Percentiles rank a stretch among this genome's conserved stretches.
These are phyloP conservation scores for Picathartes gymnocephalus DNA, from an alignment of 2,113 vertebrate genomes.

Conservation along the genomic window DNA sequence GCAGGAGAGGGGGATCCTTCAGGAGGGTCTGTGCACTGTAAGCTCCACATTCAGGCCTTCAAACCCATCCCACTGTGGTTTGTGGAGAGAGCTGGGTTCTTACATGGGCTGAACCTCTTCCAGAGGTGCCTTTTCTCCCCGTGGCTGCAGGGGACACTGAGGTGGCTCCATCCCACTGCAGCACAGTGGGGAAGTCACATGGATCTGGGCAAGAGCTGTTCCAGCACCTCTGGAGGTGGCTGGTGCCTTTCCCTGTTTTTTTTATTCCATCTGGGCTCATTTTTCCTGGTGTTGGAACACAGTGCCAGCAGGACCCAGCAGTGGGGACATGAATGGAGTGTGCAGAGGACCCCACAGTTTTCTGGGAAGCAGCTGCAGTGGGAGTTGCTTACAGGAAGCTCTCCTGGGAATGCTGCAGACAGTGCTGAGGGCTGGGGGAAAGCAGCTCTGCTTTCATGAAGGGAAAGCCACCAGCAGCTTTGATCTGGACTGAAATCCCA, in stretches of 20 bases:
- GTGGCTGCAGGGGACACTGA: background rate
- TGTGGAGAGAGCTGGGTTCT: background rate
- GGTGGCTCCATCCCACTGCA: background rate
- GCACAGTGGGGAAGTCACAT: accelerated
- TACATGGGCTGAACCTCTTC: background rate
- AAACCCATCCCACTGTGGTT: background rate
- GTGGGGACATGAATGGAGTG: accelerated
- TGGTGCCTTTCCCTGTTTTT: background rate
- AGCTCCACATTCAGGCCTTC: background rate
- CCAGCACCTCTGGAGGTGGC: background rate
- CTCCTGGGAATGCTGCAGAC: background rate
- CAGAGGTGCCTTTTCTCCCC: background rate
- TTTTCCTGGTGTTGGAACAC: background rate
- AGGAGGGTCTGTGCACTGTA: background rate
- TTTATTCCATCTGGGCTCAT: background rate
- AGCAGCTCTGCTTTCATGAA: background rate
- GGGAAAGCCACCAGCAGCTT: background rate
- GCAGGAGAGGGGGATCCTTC: background rate
- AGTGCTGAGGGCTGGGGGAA: background rate
- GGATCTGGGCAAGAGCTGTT: background rate
- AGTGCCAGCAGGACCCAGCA: background rate
- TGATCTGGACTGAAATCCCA: background rate
- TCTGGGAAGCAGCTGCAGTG: background rate
- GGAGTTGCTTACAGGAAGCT: background rate
- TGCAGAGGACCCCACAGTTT: background rate